phyloP scores from a whole-genome alignment of 2,888 invertebrate genomes.

The Chloroclystis v-ata region DNA sequence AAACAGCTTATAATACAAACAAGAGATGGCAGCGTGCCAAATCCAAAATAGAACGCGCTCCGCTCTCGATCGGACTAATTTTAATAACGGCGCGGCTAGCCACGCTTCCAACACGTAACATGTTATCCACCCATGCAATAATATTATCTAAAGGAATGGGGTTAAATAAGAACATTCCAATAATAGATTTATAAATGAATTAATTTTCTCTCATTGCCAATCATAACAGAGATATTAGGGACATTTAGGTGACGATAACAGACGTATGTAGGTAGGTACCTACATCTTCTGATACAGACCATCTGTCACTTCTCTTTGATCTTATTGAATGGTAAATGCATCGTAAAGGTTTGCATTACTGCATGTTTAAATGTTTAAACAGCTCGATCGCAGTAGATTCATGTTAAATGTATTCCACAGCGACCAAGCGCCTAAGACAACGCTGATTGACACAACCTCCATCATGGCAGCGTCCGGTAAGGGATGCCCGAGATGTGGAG shows the following conservation, averaged over 20 bases:
- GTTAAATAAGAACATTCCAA: slow-evolving; percentile 21
- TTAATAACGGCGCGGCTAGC: slow-evolving; percentile 63
- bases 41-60: slow-evolving; percentile 69
- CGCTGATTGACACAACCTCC: slow-evolving; percentile 86
- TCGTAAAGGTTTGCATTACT: too few relatives aligned
- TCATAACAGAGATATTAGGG: slow-evolving; percentile 3
- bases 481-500: slow-evolving; percentile 93
- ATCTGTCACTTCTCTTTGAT: too few relatives aligned
- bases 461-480: slow-evolving; percentile 91
- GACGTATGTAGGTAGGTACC: too few relatives aligned
- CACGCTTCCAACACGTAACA: slow-evolving; percentile 53
- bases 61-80: slow-evolving; percentile 73
- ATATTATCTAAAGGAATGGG: slow-evolving; percentile 35
- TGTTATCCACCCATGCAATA: slow-evolving; percentile 42
- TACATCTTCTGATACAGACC: too few relatives aligned
- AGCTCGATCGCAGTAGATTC: neutral
- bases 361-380: neutral
- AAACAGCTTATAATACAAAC: slow-evolving; percentile 79
- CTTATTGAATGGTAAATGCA: too few relatives aligned
- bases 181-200: slow-evolving; percentile 17
- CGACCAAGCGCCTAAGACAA: slow-evolving; percentile 86
- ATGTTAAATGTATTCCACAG: slow-evolving; percentile 55
- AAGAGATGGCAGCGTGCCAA: slow-evolving; percentile 73
- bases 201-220: slow-evolving; percentile 9
- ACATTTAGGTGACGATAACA: too few relatives aligned